phyloP scores from a whole-genome alignment of 1,140 invertebrate genomes.

The Orussus abietinus region DNA sequence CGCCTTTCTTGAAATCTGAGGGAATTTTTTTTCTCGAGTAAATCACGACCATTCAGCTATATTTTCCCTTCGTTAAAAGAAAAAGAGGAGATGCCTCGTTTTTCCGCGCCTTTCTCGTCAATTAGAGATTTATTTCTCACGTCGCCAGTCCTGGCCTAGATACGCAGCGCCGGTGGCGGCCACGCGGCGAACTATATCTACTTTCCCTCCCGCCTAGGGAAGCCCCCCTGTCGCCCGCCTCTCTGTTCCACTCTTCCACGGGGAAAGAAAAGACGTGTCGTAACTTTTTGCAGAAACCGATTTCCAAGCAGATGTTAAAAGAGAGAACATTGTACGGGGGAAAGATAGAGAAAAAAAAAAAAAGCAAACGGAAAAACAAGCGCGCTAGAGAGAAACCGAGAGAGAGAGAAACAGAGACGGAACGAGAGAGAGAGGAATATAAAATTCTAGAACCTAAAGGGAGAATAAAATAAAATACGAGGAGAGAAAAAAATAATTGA shows the following conservation, averaged over 20 bases:
- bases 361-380: conserved; percentile 6
- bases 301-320: conserved; percentile 44
- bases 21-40: no score
- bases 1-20: no score
- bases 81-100: no score
- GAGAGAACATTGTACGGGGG: conserved; percentile 15
- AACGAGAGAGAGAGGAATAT: conserved; percentile 16
- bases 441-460: conserved; percentile 15
- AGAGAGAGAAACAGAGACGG: conserved; percentile 5
- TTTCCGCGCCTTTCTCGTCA: no score
- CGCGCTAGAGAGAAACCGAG: neutral
- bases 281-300: conserved; percentile 46
- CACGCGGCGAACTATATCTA: no score
- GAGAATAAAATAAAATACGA: conserved; percentile 2
- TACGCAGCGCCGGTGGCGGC: no score
- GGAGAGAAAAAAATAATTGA: conserved; percentile 12
- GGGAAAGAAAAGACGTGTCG: conserved; percentile 35
- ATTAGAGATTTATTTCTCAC: no score
- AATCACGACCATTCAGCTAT: no score
- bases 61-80: no score
- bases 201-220: no score
- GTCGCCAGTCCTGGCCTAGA: no score
- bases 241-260: conserved; percentile 22
- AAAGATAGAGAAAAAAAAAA: conserved; percentile 12
- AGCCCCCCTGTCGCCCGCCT: conserved; percentile 25